A percentile compares a stretch with the other conserved stretches of the same genome.
Conservation (phyloP, 2,888 invertebrate species). For the Phytoseiulus persimilis region DNA sequence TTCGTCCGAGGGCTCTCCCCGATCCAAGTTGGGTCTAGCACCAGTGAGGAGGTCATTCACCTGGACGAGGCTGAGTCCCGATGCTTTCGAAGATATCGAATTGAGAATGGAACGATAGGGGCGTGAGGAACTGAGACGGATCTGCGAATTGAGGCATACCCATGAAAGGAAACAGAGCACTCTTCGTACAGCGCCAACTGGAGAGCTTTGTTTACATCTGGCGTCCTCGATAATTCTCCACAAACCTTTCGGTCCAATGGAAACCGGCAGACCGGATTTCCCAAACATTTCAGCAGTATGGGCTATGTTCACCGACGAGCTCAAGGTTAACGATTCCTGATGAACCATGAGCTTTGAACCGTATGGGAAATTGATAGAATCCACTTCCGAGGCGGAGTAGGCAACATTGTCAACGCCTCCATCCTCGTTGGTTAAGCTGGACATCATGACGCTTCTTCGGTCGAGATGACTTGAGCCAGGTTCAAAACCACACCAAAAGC, state of each 20-base stretch:
- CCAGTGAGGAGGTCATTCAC: background rate
- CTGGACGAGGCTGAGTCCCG: conserved; percentile 20
- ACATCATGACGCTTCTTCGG: background rate
- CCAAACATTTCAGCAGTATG: conserved; percentile 14
- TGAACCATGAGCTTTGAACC: background rate
- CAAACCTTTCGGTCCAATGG: conserved; percentile 23
- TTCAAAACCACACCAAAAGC: background rate
- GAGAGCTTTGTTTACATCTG: background rate
- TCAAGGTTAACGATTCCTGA: background rate
- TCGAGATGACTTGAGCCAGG: background rate
- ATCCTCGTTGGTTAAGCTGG: background rate
- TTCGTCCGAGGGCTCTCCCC: background rate
- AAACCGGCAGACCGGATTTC: background rate
- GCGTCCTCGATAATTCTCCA: background rate
- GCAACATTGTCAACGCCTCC: background rate
- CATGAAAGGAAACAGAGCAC: too few species aligned
- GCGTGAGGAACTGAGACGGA: conserved; percentile 21
- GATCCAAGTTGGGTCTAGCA: background rate
- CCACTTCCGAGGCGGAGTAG: background rate
- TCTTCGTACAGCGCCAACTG: too few species aligned
- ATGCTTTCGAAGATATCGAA: conserved; percentile 24
- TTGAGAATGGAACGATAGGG: conserved; percentile 10
- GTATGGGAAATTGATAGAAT: background rate
- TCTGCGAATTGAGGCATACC: background rate
- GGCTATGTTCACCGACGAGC: conserved; percentile 6